A percentile compares a stretch with the other conserved stretches of the same genome.
These are phyloP conservation scores for Picus viridis DNA, from an alignment of 2,797 vertebrate genomes.

Conservation along the genomic window DNA sequence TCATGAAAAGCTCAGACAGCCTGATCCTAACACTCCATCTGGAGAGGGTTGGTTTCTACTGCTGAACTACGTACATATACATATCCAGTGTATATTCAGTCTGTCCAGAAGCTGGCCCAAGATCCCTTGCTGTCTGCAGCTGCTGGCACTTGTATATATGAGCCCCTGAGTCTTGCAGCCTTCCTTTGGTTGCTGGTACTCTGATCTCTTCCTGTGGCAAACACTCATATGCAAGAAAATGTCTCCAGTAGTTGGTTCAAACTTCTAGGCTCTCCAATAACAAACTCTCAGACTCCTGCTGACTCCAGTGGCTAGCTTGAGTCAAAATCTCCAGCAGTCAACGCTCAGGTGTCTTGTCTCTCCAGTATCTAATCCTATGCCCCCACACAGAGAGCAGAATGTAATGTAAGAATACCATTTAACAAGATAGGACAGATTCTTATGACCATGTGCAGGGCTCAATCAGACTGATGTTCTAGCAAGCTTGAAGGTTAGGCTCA, in stretches of 20 bases:
- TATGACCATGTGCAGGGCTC: background rate
- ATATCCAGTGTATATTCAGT: background rate
- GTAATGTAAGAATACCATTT: background rate
- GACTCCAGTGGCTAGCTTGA: background rate
- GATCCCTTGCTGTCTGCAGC: background rate
- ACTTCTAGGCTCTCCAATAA: background rate
- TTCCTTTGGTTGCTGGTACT: background rate
- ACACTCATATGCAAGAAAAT: background rate
- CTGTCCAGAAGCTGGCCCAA: background rate
- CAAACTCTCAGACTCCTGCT: background rate
- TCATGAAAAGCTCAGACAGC: background rate
- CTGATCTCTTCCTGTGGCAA: background rate
- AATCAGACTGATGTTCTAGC: background rate
- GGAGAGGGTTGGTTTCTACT: background rate
- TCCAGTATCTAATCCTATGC: background rate
- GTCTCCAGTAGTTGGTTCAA: background rate
- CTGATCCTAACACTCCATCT: background rate
- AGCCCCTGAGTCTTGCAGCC: background rate
- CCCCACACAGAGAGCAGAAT: background rate
- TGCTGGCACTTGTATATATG: background rate
- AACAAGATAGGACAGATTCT: background rate
- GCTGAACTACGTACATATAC: background rate
- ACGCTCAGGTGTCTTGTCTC: background rate
- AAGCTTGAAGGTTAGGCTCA: background rate
- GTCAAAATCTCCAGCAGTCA: background rate